Base-by-base conservation (phyloP, 2,797 vertebrate species). In the Poecile montanus region DNA sequence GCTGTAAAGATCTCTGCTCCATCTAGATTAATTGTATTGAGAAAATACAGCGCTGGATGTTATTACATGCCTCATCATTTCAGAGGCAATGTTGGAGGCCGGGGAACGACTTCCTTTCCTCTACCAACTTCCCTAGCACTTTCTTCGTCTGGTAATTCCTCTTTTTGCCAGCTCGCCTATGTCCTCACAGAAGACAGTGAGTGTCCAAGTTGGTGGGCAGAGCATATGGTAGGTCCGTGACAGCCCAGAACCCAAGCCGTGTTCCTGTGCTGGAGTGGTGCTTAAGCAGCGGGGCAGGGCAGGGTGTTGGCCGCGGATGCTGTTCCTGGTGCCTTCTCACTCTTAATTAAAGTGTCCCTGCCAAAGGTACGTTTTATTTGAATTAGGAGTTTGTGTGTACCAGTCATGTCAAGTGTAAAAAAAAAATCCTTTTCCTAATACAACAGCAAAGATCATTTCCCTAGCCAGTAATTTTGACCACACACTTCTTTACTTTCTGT, bases 21-120 rank as follows among this genome's bases (percentile, higher is more conserved):
- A 1, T 30, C 6, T 13, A 7, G 10, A 10, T 29, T 6, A 34
- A 30, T 11, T 23, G 20, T 5, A 8, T 6, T 19, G 25, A 18
- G n/a, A 30, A 22, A 45, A 18, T 6, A 16, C 12, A 13, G 8
- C 5, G 4, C 21, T 19, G 7, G 30, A 3, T 2, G 0, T 18
- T 19, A 4, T 1, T 17, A 4, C 17, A 2, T 30, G 12, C 10
- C 20, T 26, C 53, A 8, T 34, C 16, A 1, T 30, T 10, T 42
- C 23, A n/a, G 34, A 44, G 26, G 9, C 7, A 13, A 20, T 4
- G 4, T 0, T 20, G 48, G 10, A 50, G 36, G 23, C 7, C 2
- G 2, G 5, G 57, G 38, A 45, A 29, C 30, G 15, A 1, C n/a
- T 34, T 36, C 19, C 8, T 30, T 21, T 57, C 29, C 34, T 67